phyloP scores from a whole-genome alignment of 1,140 invertebrate genomes.

The Macrosteles quadrilineatus region DNA sequence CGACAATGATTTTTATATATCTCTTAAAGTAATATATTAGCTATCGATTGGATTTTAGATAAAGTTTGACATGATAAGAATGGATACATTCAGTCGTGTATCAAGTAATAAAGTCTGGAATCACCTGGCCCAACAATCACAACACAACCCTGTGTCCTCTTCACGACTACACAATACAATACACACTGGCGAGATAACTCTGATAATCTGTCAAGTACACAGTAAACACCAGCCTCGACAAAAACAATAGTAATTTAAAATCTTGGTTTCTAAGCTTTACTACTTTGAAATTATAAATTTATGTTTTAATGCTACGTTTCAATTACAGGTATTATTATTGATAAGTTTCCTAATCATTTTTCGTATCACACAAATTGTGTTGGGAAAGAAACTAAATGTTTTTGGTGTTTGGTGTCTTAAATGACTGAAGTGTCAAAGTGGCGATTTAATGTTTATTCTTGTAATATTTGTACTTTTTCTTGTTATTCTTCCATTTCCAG shows the following conservation, averaged over 20 bases:
- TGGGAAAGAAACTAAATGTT: too few species aligned
- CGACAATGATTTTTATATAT: slow-evolving; percentile 14
- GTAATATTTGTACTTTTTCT: too few species aligned
- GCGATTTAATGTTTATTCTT: too few species aligned
- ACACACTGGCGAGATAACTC: background rate
- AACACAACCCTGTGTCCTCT: background rate
- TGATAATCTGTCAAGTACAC: background rate
- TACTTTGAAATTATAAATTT: background rate
- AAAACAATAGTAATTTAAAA: too few species aligned
- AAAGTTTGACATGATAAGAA: slow-evolving; percentile 27
- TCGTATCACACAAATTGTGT: too few species aligned
- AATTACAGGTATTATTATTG: too few species aligned
- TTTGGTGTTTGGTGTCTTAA: too few species aligned
- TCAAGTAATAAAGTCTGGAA: background rate
- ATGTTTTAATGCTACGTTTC: too few species aligned
- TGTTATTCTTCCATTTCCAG: too few species aligned
- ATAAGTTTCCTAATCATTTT: too few species aligned
- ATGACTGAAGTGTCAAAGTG: too few species aligned
- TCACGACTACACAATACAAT: background rate
- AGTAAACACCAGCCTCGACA: background rate
- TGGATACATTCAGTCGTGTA: background rate
- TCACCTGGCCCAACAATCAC: background rate
- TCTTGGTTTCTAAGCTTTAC: background rate
- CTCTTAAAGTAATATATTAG: slow-evolving; percentile 25
- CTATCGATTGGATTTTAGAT: slow-evolving; percentile 21